phyloP scores from a whole-genome alignment of 2,888 invertebrate genomes.

The Ctenicera cuprea region DNA sequence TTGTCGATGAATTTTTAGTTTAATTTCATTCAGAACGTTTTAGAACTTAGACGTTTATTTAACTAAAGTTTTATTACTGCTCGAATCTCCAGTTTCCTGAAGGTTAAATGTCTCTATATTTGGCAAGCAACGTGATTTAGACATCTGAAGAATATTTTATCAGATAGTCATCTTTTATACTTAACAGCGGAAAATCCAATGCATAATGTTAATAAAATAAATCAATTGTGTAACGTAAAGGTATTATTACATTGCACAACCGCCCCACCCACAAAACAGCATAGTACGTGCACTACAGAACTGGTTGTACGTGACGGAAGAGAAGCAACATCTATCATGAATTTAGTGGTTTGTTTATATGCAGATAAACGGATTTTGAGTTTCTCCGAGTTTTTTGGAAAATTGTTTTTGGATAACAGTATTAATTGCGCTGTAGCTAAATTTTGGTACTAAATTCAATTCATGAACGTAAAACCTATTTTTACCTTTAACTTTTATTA shows the following conservation, averaged over 20 bases:
- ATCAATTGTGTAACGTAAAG: slow-evolving; percentile 23
- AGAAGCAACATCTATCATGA: background rate
- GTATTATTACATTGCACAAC: slow-evolving; percentile 7
- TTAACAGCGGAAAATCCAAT: background rate
- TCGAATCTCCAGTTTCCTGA: too few species aligned
- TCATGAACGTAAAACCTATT: too few species aligned
- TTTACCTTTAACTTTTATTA: too few species aligned
- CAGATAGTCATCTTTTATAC: background rate
- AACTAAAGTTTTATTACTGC: too few species aligned
- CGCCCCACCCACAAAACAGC: slow-evolving; percentile 13
- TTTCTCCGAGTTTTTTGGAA: background rate
- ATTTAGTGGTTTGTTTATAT: background rate
- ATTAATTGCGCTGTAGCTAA: background rate
- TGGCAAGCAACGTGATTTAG: background rate
- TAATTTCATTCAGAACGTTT: too few species aligned
- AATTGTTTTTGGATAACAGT: background rate
- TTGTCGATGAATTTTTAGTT: too few species aligned
- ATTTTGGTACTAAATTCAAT: background rate
- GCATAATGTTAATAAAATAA: slow-evolving; percentile 3
- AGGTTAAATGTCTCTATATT: too few species aligned
- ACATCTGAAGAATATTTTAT: background rate
- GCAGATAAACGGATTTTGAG: background rate
- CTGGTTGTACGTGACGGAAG: slow-evolving; percentile 1
- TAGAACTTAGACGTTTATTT: too few species aligned
- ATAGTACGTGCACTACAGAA: background rate